phyloP scores from a whole-genome alignment of 2,888 invertebrate species.

The Lasioglossum morio region DNA sequence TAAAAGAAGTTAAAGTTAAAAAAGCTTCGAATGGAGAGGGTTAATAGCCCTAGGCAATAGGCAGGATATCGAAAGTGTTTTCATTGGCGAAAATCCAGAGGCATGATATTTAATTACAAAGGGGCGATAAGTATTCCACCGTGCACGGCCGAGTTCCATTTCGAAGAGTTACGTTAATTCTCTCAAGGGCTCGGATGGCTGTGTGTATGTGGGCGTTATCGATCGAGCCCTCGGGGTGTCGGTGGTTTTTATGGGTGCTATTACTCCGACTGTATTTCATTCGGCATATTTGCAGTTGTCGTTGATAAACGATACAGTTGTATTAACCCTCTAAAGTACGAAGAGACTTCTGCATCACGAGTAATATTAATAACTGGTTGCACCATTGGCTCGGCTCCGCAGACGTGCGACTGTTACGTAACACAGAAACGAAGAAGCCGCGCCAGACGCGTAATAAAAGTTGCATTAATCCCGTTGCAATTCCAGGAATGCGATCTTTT shows the following conservation, averaged over 20 bases:
- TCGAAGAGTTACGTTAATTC: constrained; percentile 57
- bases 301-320: constrained; percentile 80
- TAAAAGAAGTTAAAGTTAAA: no score
- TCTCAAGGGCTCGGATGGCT: constrained; percentile 48
- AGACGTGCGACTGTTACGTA: constrained; percentile 62
- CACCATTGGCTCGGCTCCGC: constrained; percentile 46
- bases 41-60: neutral
- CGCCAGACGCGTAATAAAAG: constrained; percentile 23
- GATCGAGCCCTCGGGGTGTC: constrained; percentile 76
- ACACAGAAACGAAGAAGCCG: constrained; percentile 49
- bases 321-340: constrained; percentile 67
- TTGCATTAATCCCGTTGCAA: neutral
- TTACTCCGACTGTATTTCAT: constrained; percentile 78
- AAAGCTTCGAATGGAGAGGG: no score
- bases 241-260: constrained; percentile 73
- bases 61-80: neutral
- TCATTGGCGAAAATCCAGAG: constrained; percentile 1
- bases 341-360: constrained; percentile 26
- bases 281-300: constrained; percentile 78
- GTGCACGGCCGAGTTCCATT: constrained; percentile 48
- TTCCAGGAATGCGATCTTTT: neutral
- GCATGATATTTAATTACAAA: constrained; percentile 59
- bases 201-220: constrained; percentile 77
- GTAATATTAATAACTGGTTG: constrained; percentile 66
- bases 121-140: constrained; percentile 6